Percentiles rank a stretch among this genome's conserved stretches.
phyloP scores from a whole-genome alignment of 1,140 invertebrate genomes.

The Apis dorsata region DNA sequence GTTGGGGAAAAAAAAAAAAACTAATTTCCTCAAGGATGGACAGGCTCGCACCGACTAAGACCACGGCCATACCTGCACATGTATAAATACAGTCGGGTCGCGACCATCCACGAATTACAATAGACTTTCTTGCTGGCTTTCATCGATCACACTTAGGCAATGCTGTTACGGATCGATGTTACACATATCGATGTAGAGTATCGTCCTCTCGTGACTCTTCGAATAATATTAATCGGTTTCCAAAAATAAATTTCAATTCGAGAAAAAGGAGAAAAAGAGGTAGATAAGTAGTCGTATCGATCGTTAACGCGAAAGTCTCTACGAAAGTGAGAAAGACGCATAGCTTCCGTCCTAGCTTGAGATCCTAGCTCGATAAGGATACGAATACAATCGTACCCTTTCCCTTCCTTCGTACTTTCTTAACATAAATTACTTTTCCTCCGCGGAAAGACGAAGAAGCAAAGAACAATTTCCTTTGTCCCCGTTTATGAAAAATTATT shows the following conservation, averaged over 20 bases:
- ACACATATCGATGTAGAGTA: slow-evolving; percentile 69
- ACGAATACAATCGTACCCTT: neutral
- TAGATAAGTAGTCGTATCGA: too few relatives aligned
- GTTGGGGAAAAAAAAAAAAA: slow-evolving; percentile 49
- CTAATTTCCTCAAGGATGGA: slow-evolving; percentile 74
- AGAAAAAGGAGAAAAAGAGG: neutral
- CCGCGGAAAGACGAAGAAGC: slow-evolving; percentile 4
- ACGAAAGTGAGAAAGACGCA: neutral
- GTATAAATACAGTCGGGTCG: slow-evolving; percentile 79
- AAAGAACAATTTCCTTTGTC: slow-evolving; percentile 45
- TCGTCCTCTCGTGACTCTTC: slow-evolving; percentile 36
- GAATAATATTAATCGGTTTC: slow-evolving; percentile 21
- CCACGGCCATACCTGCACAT: slow-evolving; percentile 75
- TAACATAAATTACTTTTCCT: slow-evolving; percentile 15
- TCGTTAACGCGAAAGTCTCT: neutral
- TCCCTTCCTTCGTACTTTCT: neutral
- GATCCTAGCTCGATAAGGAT: neutral
- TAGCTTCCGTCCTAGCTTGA: neutral
- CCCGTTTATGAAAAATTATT: neutral
- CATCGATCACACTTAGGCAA: slow-evolving; percentile 78
- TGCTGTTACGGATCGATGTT: slow-evolving; percentile 76
- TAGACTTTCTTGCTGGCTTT: slow-evolving; percentile 80
- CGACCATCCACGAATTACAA: slow-evolving; percentile 80
- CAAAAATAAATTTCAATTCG: neutral
- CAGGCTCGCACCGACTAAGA: slow-evolving; percentile 74